Base-by-base conservation (phyloP, 1,140 invertebrate species). In the Bombus turneri region DNA sequence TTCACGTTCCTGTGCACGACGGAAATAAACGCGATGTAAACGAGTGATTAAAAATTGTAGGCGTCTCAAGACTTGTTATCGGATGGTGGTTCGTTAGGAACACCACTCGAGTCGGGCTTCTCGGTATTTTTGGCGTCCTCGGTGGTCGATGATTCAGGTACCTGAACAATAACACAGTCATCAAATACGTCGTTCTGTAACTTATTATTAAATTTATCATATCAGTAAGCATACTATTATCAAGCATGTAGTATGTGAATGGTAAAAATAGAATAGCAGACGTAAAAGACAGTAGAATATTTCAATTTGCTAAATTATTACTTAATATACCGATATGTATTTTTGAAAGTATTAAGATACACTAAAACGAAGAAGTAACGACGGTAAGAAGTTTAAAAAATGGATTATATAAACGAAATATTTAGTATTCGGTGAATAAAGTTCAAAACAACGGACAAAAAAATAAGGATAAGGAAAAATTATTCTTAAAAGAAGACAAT, bases 71-170 rank as follows among this genome's bases (percentile, higher is more conserved):
- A 53, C 28, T 64, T 31, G 64, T 80, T 84, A 37, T 41, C 71
- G 13, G 73, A 31, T 34, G 69, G 13, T 64, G 85, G 74, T 31
- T 66, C 57, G 43, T 80, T 57, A 34, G 57, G 57, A 37, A 18
- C 68, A 22, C 43, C 31, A 39, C 43, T 81, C 57, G 77, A 53
- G 39, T 74, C 69, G 0, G 34, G 57, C 5, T n/a, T 59, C 69
- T 85, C 74, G 37, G 18, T 74, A 69, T 81, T 85, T 41, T 64
- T 59, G 39, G 41, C 73, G 28, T 8, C 74, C 34, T 28, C 77
- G 28, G 57, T 18, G 47, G 47, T 43, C 37, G 76, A 66, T 28
- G 78, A 82, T 86, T 88, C 88, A 85, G 87, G 47, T 80, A 77
- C 41, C 88, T 89, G 28, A 64, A n/a, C 25, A 71, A 71, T 5